Percentiles rank a stretch among this genome's conserved stretches.
Conservation (phyloP, 2,888 invertebrate genomes). For the Drosophila borborema region DNA sequence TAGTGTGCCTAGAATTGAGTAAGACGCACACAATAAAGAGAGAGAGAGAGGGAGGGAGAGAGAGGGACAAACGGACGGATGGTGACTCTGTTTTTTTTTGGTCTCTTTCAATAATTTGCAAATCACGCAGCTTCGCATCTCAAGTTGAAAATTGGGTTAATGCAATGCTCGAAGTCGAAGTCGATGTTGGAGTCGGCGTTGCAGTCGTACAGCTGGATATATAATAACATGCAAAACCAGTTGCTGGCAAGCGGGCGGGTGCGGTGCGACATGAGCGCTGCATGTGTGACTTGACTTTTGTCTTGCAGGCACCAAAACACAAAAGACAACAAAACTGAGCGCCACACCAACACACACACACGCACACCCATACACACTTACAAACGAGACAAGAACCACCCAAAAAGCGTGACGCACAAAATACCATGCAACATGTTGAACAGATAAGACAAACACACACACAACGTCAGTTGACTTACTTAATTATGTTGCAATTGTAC, state of each 20-base stretch:
- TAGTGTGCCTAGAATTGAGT: constrained; percentile 55
- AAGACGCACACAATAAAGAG: constrained; percentile 40
- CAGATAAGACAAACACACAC: constrained; percentile 21
- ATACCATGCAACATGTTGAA: constrained; percentile 53
- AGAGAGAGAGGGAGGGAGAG: no score
- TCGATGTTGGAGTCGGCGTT: constrained; percentile 17
- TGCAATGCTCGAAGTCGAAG: constrained; percentile 67
- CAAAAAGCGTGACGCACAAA: constrained; percentile 71
- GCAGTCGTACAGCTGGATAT: constrained; percentile 46
- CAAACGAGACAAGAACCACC: constrained; percentile 57
- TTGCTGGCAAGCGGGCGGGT: constrained; percentile 27
- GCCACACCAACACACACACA: constrained; percentile 52
- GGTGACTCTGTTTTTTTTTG: constrained; percentile 28
- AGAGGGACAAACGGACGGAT: constrained; percentile 15
- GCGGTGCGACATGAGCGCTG: constrained; percentile 2
- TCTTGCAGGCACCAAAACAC: constrained; percentile 63
- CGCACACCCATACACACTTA: constrained; percentile 46
- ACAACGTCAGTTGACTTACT: constrained; percentile 67
- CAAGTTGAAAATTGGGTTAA: constrained; percentile 79
- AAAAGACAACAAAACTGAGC: constrained; percentile 77
- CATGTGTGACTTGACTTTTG: constrained; percentile 54
- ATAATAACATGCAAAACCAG: constrained; percentile 76
- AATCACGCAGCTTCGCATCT: constrained; percentile 80
- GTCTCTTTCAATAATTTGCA: constrained; percentile 68
- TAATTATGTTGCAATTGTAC: constrained; percentile 80